Evolutionary conservation across 2,797 vertebrate genomes (phyloP).

Genomic region (Muraenolepis orangiensis): DNA sequence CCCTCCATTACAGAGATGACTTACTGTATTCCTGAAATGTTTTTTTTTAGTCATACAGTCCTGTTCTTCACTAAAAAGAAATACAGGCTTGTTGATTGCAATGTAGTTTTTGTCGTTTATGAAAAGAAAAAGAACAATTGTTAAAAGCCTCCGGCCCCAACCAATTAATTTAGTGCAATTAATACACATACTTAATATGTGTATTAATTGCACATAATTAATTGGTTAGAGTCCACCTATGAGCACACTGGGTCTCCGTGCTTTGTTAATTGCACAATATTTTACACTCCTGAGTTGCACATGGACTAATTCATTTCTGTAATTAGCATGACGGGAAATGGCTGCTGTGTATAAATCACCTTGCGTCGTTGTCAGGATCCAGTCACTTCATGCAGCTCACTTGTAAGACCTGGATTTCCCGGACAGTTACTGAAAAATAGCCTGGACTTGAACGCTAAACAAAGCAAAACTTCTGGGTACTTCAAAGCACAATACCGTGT

Average conservation of each 20-base stretch:
- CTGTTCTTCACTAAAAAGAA: constrained; percentile 25
- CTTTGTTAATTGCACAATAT: constrained; percentile 65
- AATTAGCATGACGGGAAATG: constrained; percentile 67
- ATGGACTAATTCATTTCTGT: constrained; percentile 64
- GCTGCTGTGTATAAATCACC: constrained; percentile 56
- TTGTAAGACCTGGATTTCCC: constrained; percentile 46
- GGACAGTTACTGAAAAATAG: constrained; percentile 37
- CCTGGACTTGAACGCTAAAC: constrained; percentile 20
- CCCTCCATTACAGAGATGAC: constrained; percentile 39
- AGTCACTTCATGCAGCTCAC: constrained; percentile 49
- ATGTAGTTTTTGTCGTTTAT: constrained; percentile 1
- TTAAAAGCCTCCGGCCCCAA: constrained; percentile 37
- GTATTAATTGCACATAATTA: constrained; percentile 52
- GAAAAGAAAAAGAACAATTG: constrained; percentile 18
- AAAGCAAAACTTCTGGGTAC: constrained; percentile 1
- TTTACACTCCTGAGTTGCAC: constrained; percentile 58
- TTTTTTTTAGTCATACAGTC: constrained; percentile 14
- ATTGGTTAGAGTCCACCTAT: constrained; percentile 59
- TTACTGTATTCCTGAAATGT: constrained; percentile 33
- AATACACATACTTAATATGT: constrained; percentile 45
- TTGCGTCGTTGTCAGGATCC: constrained; percentile 50
- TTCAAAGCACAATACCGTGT: not conserved
- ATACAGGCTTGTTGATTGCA: not conserved
- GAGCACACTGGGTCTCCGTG: constrained; percentile 51
- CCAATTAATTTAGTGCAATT: too few species aligned